Conservation (phyloP, 1,140 invertebrate genomes). For the Drosophila truncata region DNA sequence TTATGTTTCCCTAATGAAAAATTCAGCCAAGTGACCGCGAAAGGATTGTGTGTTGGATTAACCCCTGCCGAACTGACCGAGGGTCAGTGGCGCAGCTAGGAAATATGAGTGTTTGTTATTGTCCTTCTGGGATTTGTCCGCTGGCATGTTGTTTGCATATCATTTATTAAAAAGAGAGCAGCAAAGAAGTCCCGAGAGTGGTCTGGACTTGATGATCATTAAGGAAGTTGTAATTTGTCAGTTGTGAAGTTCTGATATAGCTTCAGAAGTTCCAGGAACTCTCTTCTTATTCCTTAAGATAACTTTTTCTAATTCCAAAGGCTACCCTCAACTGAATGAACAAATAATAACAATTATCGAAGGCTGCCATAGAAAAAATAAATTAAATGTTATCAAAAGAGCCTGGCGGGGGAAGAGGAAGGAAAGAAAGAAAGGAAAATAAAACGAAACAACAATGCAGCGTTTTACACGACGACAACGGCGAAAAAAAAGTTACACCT, state of each 20-base stretch:
- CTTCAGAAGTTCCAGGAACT: slow-evolving; percentile 22
- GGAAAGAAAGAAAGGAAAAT: slow-evolving; percentile 29
- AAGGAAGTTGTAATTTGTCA: slow-evolving; percentile 16
- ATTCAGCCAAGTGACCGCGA: slow-evolving; percentile 60
- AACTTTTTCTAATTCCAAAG: background rate
- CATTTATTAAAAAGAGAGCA: slow-evolving; percentile 60
- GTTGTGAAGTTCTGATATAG: background rate
- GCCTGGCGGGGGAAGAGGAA: slow-evolving; percentile 22
- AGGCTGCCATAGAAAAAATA: slow-evolving; percentile 30
- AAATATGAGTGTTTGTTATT: slow-evolving; percentile 76
- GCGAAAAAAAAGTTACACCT: slow-evolving; percentile 73
- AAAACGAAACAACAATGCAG: slow-evolving; percentile 61
- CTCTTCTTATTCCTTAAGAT: background rate
- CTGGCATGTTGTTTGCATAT: slow-evolving; percentile 71
- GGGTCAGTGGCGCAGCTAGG: slow-evolving; percentile 50
- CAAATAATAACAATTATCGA: slow-evolving; percentile 59
- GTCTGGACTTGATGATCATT: slow-evolving; percentile 18
- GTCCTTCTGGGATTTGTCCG: slow-evolving; percentile 54
- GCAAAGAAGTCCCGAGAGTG: slow-evolving; percentile 4
- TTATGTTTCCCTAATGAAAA: slow-evolving; percentile 38
- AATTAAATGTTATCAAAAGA: slow-evolving; percentile 63
- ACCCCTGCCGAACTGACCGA: slow-evolving; percentile 61
- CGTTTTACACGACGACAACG: slow-evolving; percentile 39
- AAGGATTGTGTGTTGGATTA: slow-evolving; percentile 53
- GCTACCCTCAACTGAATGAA: slow-evolving; percentile 19